Evolutionary conservation across 2,113 vertebrate species (phyloP).

Genomic region (Dasyprocta punctata): DNA sequence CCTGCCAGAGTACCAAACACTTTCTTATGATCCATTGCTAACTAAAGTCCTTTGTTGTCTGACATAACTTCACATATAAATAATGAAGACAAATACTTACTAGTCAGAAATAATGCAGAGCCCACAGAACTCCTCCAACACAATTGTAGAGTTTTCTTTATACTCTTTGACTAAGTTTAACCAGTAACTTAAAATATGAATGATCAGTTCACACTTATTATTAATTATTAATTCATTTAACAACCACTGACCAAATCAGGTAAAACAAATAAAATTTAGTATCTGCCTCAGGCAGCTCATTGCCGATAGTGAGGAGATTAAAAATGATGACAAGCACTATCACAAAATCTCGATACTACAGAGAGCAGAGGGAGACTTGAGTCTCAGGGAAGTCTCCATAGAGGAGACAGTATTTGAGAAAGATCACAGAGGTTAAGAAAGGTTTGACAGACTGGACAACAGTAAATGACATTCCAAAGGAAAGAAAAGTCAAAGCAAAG

Average conservation of each 20-base stretch:
- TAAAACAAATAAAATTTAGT: neutral
- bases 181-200: neutral
- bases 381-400: neutral
- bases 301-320: neutral
- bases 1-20: neutral
- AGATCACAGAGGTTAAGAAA: neutral
- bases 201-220: neutral
- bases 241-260: neutral
- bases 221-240: neutral
- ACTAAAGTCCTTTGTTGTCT: slow-evolving; percentile 3
- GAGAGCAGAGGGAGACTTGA: neutral
- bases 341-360: neutral
- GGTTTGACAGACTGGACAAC: neutral
- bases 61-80: neutral
- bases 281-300: neutral
- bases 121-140: neutral
- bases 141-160: neutral
- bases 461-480: neutral
- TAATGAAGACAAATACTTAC: neutral
- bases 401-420: neutral
- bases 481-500: neutral
- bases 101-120: neutral
- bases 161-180: neutral
- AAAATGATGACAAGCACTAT: neutral
- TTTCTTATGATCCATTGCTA: neutral